Conservation (phyloP, 2,888 invertebrate genomes). For the Argyresthia goedartella region DNA sequence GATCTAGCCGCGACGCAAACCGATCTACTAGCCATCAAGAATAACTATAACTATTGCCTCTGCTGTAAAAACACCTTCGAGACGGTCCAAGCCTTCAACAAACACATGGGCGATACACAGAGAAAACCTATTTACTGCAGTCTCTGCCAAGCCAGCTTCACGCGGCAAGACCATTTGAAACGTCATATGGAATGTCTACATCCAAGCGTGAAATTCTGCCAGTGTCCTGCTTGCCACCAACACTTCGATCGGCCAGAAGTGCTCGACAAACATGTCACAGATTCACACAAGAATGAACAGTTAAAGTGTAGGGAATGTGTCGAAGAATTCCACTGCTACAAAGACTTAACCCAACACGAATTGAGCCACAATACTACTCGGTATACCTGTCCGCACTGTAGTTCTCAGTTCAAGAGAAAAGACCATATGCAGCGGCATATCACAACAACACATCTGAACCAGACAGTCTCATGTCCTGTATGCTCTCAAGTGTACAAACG, state of each 20-base stretch:
- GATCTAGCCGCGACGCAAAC: too few species aligned
- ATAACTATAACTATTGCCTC: too few species aligned
- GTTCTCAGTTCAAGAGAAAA: constrained; percentile 30
- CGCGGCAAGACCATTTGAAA: constrained; percentile 35
- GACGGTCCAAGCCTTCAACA: too few species aligned
- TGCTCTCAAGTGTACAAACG: constrained; percentile 35
- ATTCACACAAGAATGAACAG: constrained; percentile 20
- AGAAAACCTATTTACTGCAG: constrained; percentile 23
- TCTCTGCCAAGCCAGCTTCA: constrained; percentile 27
- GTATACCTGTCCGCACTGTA: constrained; percentile 31
- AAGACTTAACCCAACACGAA: constrained; percentile 27
- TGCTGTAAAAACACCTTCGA: too few species aligned
- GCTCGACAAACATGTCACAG: constrained; percentile 28
- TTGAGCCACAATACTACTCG: constrained; percentile 20
- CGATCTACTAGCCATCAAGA: too few species aligned
- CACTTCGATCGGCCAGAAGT: constrained; percentile 28
- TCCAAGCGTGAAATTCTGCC: constrained; percentile 15
- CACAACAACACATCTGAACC: constrained; percentile 33
- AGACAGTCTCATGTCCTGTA: constrained; percentile 26
- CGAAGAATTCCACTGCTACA: constrained; percentile 18
- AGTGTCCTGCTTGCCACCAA: constrained; percentile 31
- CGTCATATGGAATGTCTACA: constrained; percentile 34
- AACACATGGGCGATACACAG: constrained; percentile 13
- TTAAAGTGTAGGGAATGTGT: constrained; percentile 30
- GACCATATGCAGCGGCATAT: constrained; percentile 44